These are phyloP conservation scores for Colostygia pectinataria DNA, from an alignment of 2,888 invertebrate genomes.

Conservation along the genomic window DNA sequence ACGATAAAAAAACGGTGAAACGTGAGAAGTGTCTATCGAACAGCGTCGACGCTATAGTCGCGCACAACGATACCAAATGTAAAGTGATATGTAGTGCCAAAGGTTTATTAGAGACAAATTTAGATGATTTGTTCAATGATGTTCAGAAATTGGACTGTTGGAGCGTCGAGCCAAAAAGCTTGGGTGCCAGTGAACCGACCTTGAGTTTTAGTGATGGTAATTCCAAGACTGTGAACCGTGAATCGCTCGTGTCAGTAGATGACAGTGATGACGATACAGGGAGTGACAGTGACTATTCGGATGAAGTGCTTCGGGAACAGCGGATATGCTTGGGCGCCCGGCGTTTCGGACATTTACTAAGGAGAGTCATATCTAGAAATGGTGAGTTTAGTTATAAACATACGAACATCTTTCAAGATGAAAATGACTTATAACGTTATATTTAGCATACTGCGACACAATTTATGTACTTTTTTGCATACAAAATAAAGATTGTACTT, in stretches of 20 bases:
- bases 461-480: background rate
- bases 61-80: conserved; percentile 65
- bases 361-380: conserved; percentile 76
- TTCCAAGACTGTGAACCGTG: conserved; percentile 55
- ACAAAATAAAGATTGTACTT: no score
- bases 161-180: conserved; percentile 64
- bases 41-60: conserved; percentile 70
- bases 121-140: conserved; percentile 76
- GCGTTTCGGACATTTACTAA: conserved; percentile 69
- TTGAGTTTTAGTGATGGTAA: conserved; percentile 57
- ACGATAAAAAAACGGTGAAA: conserved; percentile 48
- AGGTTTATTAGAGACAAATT: conserved; percentile 81
- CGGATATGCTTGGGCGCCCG: conserved; percentile 75
- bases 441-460: background rate
- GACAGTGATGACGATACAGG: conserved; percentile 69
- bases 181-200: conserved; percentile 75
- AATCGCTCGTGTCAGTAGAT: conserved; percentile 71
- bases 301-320: conserved; percentile 69
- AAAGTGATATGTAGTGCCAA: conserved; percentile 82
- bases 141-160: conserved; percentile 60
- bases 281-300: conserved; percentile 71
- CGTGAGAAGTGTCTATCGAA: conserved; percentile 68
- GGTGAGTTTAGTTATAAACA: conserved; percentile 58
- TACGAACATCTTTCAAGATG: no score
- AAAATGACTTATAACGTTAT: no score